Evolutionary conservation across 2,797 vertebrate species (phyloP).

Genomic region (Choloepus didactylus): DNA sequence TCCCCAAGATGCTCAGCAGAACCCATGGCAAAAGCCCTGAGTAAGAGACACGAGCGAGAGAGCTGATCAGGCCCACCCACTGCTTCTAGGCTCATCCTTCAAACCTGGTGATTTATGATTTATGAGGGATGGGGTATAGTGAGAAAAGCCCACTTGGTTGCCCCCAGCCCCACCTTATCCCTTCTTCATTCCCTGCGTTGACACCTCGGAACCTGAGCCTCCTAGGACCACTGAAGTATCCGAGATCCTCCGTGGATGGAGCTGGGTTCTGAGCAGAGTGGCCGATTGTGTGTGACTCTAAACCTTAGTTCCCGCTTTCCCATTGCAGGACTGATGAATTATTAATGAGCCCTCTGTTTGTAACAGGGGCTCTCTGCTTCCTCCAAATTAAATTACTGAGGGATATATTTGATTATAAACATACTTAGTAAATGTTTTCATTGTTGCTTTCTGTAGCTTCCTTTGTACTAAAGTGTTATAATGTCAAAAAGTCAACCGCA

Average conservation of each 20-base stretch:
- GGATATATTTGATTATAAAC: slow-evolving; percentile 87
- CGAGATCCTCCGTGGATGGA: rapidly evolving
- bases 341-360: slow-evolving; percentile 81
- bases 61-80: rapidly evolving
- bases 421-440: slow-evolving; percentile 87
- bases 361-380: slow-evolving; percentile 79
- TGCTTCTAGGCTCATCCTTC: not conserved
- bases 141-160: rapidly evolving
- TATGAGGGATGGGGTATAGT: no score
- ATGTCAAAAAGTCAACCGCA: slow-evolving; percentile 85
- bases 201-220: not conserved
- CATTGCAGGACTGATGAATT: slow-evolving; percentile 76
- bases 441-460: slow-evolving; percentile 83
- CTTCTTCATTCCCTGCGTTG: not conserved
- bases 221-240: not conserved
- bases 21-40: not conserved
- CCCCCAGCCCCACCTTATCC: rapidly evolving
- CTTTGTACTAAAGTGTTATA: slow-evolving; percentile 84
- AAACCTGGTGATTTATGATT: not conserved
- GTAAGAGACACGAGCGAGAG: rapidly evolving
- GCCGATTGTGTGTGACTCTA: not conserved
- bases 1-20: not conserved
- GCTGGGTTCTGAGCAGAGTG: not conserved
- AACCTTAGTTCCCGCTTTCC: not conserved
- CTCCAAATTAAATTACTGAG: slow-evolving; percentile 85